phyloP scores from a whole-genome alignment of 92 coral and sea anemone genomes.

The Palythoa heliodiscus region DNA sequence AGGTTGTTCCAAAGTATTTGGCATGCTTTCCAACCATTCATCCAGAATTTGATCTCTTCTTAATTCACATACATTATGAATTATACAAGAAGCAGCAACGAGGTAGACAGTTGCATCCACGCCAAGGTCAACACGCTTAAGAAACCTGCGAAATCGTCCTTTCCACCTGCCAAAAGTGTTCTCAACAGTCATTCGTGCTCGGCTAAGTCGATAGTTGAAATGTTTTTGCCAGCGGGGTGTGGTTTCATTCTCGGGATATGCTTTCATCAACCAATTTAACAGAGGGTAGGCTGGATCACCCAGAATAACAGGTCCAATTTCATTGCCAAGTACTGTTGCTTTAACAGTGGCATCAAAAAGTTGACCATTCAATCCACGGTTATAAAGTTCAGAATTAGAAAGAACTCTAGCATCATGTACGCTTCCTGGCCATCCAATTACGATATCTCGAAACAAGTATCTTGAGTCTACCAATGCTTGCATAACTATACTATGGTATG shows the following conservation, averaged over 20 bases:
- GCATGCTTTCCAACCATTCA: slow-evolving; percentile 33
- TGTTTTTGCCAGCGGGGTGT: slow-evolving; percentile 31
- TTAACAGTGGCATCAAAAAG: too few species aligned
- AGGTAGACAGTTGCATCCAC: slow-evolving; percentile 6
- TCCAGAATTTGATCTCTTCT: too few species aligned
- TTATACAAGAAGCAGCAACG: slow-evolving; percentile 16
- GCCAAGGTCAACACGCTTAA: slow-evolving; percentile 35
- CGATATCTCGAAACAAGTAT: slow-evolving; percentile 45
- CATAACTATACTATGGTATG: slow-evolving; percentile 36
- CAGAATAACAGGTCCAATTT: slow-evolving; percentile 31
- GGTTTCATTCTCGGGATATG: slow-evolving; percentile 13
- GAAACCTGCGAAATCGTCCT: slow-evolving; percentile 42
- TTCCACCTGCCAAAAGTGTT: slow-evolving; percentile 22
- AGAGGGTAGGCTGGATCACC: slow-evolving; percentile 57
- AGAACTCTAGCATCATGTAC: slow-evolving; percentile 64
- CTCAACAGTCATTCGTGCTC: slow-evolving; percentile 52
- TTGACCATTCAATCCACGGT: slow-evolving; percentile 40
- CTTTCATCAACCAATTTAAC: too few species aligned
- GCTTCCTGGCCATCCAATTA: slow-evolving; percentile 59
- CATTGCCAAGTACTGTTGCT: too few species aligned
- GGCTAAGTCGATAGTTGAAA: slow-evolving; percentile 48
- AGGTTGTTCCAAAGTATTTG: slow-evolving; percentile 11
- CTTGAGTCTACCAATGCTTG: slow-evolving; percentile 40
- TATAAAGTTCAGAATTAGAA: slow-evolving; percentile 51
- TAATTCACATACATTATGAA: slow-evolving; percentile 7